A percentile compares a stretch with the other conserved stretches of the same genome.
These are phyloP conservation scores for Heliconius congener DNA, from an alignment of 1,140 invertebrate species.

Conservation along the genomic window DNA sequence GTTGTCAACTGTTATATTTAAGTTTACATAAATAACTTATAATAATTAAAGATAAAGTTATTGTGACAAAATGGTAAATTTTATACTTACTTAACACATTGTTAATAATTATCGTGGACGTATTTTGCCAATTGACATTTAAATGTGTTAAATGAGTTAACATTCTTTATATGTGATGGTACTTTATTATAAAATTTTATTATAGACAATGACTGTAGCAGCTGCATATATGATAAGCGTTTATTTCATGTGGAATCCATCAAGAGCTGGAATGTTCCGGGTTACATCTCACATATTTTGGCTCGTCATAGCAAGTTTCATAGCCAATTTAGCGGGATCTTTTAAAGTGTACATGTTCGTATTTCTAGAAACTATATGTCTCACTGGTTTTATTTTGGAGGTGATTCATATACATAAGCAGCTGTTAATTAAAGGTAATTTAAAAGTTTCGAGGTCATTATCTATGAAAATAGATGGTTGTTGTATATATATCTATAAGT, in stretches of 20 bases:
- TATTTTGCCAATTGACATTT: too few relatives aligned
- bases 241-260: conserved; percentile 82
- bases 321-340: conserved; percentile 83
- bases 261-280: conserved; percentile 82
- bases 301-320: conserved; percentile 83
- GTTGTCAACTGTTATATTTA: too few relatives aligned
- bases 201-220: conserved; percentile 71
- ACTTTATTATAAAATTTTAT: conserved; percentile 28
- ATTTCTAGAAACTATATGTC: conserved; percentile 63
- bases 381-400: conserved; percentile 73
- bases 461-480: background rate
- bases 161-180: too few relatives aligned
- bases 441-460: background rate
- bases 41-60: too few relatives aligned
- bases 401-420: conserved; percentile 67
- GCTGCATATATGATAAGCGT: conserved; percentile 73
- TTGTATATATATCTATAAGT: background rate
- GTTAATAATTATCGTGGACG: too few relatives aligned
- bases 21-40: too few relatives aligned
- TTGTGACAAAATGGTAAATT: too few relatives aligned
- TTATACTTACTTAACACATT: too few relatives aligned
- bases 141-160: too few relatives aligned
- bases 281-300: conserved; percentile 83
- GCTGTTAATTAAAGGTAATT: conserved; percentile 55
- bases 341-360: conserved; percentile 84